Evolutionary conservation across 1,140 invertebrate species (phyloP).

Genomic region (Odontomachus brunneus): DNA sequence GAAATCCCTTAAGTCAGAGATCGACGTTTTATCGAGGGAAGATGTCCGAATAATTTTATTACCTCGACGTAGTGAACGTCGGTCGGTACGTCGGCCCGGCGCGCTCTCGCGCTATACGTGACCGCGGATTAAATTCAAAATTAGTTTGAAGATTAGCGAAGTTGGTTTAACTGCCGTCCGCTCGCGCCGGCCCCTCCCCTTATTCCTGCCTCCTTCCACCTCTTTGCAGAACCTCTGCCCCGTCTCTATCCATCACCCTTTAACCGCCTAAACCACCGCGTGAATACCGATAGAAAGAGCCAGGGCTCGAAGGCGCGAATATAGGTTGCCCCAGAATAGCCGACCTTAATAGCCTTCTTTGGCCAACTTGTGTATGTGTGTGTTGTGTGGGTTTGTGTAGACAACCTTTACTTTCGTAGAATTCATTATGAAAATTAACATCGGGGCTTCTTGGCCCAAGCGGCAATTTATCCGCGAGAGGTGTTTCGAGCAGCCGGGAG

Average conservation of each 20-base stretch:
- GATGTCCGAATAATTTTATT: constrained; percentile 63
- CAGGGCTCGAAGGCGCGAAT: not conserved
- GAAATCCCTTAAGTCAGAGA: constrained; percentile 54
- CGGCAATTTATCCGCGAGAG: no score
- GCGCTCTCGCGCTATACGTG: constrained; percentile 65
- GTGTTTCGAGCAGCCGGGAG: no score
- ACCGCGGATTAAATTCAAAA: constrained; percentile 74
- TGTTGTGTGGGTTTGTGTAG: not conserved
- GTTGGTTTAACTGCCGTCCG: constrained; percentile 70
- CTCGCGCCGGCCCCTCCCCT: not conserved
- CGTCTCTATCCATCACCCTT: constrained; percentile 61
- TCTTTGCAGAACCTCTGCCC: no score
- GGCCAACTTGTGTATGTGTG: constrained; percentile 2
- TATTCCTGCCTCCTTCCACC: no score
- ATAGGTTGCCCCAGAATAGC: not conserved
- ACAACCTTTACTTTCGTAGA: constrained; percentile 2
- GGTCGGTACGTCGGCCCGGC: constrained; percentile 1
- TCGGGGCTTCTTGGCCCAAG: not conserved
- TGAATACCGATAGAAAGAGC: constrained; percentile 59
- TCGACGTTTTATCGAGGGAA: constrained; percentile 59
- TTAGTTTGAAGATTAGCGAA: constrained; percentile 76
- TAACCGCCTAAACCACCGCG: constrained; percentile 54
- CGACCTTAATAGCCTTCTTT: constrained; percentile 40
- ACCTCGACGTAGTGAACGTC: constrained; percentile 36
- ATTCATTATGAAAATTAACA: constrained; percentile 34